phyloP scores from a whole-genome alignment of 2,113 vertebrate species.

The Paratilapia polleni region DNA sequence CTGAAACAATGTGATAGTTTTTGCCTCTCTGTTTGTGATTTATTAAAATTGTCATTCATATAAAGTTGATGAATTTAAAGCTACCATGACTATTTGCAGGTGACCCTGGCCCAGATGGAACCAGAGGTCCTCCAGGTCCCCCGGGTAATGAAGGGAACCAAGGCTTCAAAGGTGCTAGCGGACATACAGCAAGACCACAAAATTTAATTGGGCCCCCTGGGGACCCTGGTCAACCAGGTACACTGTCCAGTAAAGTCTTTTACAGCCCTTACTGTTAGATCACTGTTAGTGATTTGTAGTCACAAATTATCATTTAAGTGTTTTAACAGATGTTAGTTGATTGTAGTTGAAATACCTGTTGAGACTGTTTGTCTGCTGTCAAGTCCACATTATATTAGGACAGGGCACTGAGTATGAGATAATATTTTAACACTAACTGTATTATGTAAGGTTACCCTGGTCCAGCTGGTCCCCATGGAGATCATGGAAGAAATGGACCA shows the following conservation, averaged over 20 bases:
- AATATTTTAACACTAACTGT: not conserved
- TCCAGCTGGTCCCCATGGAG: conserved; percentile 48
- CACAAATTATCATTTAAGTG: not conserved
- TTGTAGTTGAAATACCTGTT: too few relatives aligned
- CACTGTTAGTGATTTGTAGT: not conserved
- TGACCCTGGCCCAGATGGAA: conserved; percentile 52
- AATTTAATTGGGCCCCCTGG: not conserved
- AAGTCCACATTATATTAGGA: not conserved
- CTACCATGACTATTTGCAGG: conserved; percentile 46
- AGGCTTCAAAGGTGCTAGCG: conserved; percentile 49
- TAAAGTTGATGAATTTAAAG: not conserved
- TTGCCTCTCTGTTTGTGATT: not conserved
- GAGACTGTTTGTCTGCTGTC: not conserved
- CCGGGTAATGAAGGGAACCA: conserved; percentile 59
- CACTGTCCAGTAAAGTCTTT: not conserved
- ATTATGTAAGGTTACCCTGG: conserved; percentile 53
- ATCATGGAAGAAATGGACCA: conserved; percentile 57
- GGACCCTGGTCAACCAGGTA: conserved; percentile 54
- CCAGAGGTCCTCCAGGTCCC: conserved; percentile 49
- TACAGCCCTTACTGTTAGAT: not conserved
- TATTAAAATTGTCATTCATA: not conserved
- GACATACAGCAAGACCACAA: not conserved
- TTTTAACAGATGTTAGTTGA: not conserved
- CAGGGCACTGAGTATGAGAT: not conserved
- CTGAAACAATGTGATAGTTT: not conserved